Conservation (phyloP, 2,888 invertebrate species). For the Drosophila atripex region DNA sequence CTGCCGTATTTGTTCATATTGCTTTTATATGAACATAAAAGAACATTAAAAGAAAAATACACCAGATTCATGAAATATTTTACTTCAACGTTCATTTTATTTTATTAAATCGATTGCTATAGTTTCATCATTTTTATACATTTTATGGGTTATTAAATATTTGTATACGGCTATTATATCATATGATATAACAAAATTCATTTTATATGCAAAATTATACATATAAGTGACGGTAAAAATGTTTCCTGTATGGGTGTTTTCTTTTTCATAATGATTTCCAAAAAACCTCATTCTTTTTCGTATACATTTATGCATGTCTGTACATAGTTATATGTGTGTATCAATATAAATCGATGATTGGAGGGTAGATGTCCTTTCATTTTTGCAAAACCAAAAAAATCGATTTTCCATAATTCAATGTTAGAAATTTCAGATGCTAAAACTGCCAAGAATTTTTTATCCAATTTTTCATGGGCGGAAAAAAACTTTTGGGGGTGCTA, state of each 20-base stretch:
- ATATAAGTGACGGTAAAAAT: background rate
- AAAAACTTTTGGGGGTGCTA: constrained; percentile 63
- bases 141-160: background rate
- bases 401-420: constrained; percentile 78
- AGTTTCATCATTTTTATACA: no score
- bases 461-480: constrained; percentile 72
- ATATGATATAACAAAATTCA: no score
- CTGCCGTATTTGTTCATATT: no score
- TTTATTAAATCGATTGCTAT: no score
- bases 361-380: constrained; percentile 46
- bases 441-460: constrained; percentile 73
- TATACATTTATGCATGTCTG: constrained; percentile 9
- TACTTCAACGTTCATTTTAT: no score
- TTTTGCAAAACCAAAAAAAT: constrained; percentile 70
- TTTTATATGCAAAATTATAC: no score
- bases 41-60: no score
- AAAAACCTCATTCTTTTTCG: constrained; percentile 9
- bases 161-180: no score
- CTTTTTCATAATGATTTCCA: constrained; percentile 1
- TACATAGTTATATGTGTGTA: background rate
- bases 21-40: no score
- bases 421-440: constrained; percentile 75
- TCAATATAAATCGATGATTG: constrained; percentile 10
- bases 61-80: no score
- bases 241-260: background rate